A percentile compares a stretch with the other conserved stretches of the same genome.
These are phyloP conservation scores for Meganola albula DNA, from an alignment of 2,888 invertebrate species.

Conservation along the genomic window DNA sequence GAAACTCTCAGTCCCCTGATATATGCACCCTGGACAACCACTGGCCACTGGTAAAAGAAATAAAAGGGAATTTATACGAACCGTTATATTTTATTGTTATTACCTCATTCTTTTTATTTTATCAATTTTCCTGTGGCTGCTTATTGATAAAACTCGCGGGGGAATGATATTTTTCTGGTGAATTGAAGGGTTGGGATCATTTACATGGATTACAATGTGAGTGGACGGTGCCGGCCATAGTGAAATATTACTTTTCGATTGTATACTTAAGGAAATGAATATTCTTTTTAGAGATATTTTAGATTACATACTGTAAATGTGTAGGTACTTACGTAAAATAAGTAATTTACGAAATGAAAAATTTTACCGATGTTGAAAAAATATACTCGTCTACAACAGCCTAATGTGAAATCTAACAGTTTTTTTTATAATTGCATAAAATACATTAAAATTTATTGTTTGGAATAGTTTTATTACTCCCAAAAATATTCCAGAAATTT, in stretches of 20 bases:
- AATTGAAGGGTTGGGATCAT: slow-evolving; percentile 24
- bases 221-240: slow-evolving; percentile 9
- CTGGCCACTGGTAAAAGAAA: slow-evolving; percentile 44
- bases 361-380: no score
- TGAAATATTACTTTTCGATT: slow-evolving; percentile 9
- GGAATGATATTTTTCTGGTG: slow-evolving; percentile 18
- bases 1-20: slow-evolving; percentile 32
- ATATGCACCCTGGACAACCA: slow-evolving; percentile 52
- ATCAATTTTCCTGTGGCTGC: slow-evolving; percentile 45
- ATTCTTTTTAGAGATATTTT: no score
- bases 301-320: no score
- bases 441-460: no score
- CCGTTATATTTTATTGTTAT: slow-evolving; percentile 72
- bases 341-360: no score
- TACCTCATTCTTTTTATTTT: slow-evolving; percentile 50
- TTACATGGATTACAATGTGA: slow-evolving; percentile 20
- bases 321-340: slow-evolving; percentile 4
- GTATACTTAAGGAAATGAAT: no score
- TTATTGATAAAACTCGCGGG: slow-evolving; percentile 29
- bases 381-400: no score
- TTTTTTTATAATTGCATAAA: no score
- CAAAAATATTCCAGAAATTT: no score
- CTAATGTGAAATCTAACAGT: no score
- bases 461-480: no score
- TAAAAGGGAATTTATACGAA: slow-evolving; percentile 51